Conservation (phyloP, 2,888 invertebrate genomes). For the Trypoxylon attenuatum region DNA sequence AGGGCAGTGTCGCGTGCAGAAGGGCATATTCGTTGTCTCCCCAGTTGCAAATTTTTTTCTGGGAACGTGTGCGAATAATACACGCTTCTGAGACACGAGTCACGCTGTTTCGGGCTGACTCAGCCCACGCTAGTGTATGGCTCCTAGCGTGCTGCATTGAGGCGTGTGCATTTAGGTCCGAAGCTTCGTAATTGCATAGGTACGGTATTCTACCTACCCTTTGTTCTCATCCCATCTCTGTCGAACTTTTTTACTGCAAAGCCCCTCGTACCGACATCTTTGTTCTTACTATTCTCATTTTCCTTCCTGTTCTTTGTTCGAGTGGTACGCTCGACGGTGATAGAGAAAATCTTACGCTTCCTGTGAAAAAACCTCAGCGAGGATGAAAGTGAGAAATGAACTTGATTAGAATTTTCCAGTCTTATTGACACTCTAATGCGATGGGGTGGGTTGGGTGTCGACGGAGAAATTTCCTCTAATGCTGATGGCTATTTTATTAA, state of each 20-base stretch:
- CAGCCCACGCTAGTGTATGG: slow-evolving; percentile 23
- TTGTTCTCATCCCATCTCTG: slow-evolving; percentile 26
- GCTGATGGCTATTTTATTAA: not conserved
- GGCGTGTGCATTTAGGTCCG: slow-evolving; percentile 48
- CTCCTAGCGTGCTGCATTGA: slow-evolving; percentile 51
- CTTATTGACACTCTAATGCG: too few species aligned
- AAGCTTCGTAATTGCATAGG: slow-evolving; percentile 47
- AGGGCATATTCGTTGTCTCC: not conserved
- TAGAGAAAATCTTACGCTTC: slow-evolving; percentile 9
- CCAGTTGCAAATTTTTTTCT: slow-evolving; percentile 20
- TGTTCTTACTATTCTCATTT: not conserved
- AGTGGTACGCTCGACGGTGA: not conserved
- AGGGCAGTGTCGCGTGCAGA: not conserved
- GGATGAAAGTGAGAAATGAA: too few species aligned
- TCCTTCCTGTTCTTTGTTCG: slow-evolving; percentile 14
- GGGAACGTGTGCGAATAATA: slow-evolving; percentile 33
- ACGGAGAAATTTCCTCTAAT: not conserved
- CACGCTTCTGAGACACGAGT: slow-evolving; percentile 32
- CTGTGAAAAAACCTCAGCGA: slow-evolving; percentile 11
- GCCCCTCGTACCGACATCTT: slow-evolving; percentile 9
- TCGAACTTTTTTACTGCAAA: not conserved
- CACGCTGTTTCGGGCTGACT: slow-evolving; percentile 40
- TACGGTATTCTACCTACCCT: slow-evolving; percentile 41
- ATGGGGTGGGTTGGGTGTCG: too few species aligned
- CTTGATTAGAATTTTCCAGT: too few species aligned